These are phyloP conservation scores for Hoplostethus mediterraneus DNA, from an alignment of 2,797 vertebrate genomes.

Conservation along the genomic window DNA sequence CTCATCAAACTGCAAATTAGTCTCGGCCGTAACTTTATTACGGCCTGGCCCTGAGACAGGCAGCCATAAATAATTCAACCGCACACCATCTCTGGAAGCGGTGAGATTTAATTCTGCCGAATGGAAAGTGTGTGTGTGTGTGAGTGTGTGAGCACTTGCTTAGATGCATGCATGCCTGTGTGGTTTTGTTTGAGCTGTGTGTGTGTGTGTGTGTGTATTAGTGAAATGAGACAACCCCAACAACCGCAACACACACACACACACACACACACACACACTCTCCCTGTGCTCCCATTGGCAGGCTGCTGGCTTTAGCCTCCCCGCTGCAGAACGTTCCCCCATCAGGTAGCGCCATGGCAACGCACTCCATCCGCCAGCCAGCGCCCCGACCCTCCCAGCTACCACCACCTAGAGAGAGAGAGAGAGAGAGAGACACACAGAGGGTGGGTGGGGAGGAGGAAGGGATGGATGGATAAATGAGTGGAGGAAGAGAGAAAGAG, in stretches of 20 bases:
- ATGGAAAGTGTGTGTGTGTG: constrained; percentile 74
- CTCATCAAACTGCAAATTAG: constrained; percentile 88
- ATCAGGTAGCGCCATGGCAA: constrained; percentile 81
- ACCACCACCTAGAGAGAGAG: constrained; percentile 43
- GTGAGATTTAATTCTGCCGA: constrained; percentile 89
- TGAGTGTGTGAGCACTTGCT: constrained; percentile 32
- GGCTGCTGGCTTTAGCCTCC: constrained; percentile 74
- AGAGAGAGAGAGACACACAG: constrained; percentile 31
- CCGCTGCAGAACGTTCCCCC: constrained; percentile 56
- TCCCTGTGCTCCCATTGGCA: constrained; percentile 80
- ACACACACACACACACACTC: constrained; percentile 25
- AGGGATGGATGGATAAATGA: not conserved
- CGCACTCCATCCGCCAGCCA: constrained; percentile 66
- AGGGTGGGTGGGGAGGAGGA: not conserved
- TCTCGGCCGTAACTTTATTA: constrained; percentile 89
- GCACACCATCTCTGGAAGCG: constrained; percentile 77
- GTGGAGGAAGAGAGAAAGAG: not conserved
- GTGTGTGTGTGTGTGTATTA: constrained; percentile 61
- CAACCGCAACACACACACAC: constrained; percentile 2
- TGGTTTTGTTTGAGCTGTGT: constrained; percentile 56
- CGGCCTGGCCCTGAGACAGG: constrained; percentile 66
- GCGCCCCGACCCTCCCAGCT: constrained; percentile 54
- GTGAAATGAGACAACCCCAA: constrained; percentile 77
- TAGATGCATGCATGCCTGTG: constrained; percentile 56
- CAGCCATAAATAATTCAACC: constrained; percentile 90